Base-by-base conservation (phyloP, 2,888 invertebrate species). In the Limnephilus lunatus region DNA sequence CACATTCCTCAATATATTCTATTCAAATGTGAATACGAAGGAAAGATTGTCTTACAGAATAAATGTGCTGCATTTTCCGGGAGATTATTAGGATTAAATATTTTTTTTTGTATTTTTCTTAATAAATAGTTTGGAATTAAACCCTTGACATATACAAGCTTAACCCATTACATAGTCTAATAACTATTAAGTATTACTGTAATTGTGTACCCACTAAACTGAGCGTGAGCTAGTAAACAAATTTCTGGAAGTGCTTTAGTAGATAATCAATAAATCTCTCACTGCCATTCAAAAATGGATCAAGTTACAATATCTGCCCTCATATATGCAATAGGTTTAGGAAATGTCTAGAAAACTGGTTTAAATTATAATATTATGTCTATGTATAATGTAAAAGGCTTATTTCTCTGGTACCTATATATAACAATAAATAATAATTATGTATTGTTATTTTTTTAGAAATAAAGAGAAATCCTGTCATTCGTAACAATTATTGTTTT, bases 401-500 rank as follows among this genome's bases (percentile, higher is more conserved):
- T 83, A 83, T 35, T 35, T 39, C 35, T 32, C 83, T 83, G 35
- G 68, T 68, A 68, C 68, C 68, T 25, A 68, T 4, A 19, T 68
- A n/a, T 68, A 68, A 68, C 68, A 68, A 68, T 68, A 68, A 68
- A 68, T 68, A 68, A 68, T 68, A 83, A 83, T 83, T 83, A 83
- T 83, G 35, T 25, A 83, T 35, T 83, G 83, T 83, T 83, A 83
- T 83, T 83, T 83, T 83, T 83, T 83, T 32, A 83, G 35, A 83
- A 83, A 83, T 83, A 83, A 83, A 83, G 82, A 82, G 83, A 83
- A 83, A 83, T 83, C 25, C 83, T 83, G 83, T 83, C 83, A 83
- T 32, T 83, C 83, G 35, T 83, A 83, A 83, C 2, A 25, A 3
- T 32, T 25, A 14, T 31, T 35, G 31, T 83, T 35, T 83, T 19